phyloP scores from a whole-genome alignment of 2,797 vertebrate genomes.

The Calcarius lapponicus region DNA sequence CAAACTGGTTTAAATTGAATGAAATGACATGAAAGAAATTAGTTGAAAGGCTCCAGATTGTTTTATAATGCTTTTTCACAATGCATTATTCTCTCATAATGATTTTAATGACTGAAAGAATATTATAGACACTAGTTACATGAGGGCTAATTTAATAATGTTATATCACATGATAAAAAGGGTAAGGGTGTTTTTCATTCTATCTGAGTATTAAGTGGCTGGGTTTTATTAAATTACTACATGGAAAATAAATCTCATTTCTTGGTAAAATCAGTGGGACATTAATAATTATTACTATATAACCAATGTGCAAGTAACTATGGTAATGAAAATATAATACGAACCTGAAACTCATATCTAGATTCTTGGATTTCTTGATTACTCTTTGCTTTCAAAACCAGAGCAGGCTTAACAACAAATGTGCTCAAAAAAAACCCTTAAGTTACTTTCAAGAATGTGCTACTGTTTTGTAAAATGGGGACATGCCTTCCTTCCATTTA shows the following conservation, averaged over 20 bases:
- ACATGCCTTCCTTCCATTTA: background rate
- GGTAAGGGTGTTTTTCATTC: background rate
- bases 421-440: background rate
- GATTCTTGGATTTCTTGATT: background rate
- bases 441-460: background rate
- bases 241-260: background rate
- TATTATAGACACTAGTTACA: background rate
- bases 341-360: background rate
- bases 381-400: background rate
- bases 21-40: conserved; percentile 13
- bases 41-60: conserved; percentile 21
- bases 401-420: background rate
- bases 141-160: background rate
- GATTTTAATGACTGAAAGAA: conserved; percentile 19
- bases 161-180: background rate
- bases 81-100: background rate
- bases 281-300: background rate
- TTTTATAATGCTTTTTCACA: conserved; percentile 12
- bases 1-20: conserved; percentile 41
- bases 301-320: background rate
- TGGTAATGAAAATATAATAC: background rate
- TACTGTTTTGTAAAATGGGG: background rate
- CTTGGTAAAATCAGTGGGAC: background rate
- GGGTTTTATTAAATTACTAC: background rate
- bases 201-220: background rate